Base-by-base conservation (phyloP, 2,113 vertebrate species). In the Carassius gibelio region DNA sequence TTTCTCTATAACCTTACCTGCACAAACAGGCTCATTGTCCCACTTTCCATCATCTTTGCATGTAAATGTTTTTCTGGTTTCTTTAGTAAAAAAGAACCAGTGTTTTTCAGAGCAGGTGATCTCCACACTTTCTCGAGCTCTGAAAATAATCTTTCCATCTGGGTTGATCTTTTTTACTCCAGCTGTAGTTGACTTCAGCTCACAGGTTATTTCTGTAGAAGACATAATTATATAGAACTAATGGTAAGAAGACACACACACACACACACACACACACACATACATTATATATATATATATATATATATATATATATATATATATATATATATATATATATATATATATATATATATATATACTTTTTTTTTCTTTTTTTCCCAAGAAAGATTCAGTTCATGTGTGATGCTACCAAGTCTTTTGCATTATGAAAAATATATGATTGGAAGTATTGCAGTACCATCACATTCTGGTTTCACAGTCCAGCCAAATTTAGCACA, bases 381-480 rank as follows among this genome's bases (percentile, higher is more conserved):
- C 26, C 26, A 26, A 26, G 26, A 26, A 26, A 26, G 26, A 26
- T 26, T 26, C 26, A 26, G 26, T 26, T 26, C 26, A 26, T 26
- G 26, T 26, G 26, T 26, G 26, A 26, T 26, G 26, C 26, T 6
- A 42, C 38, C 38, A 68, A 68, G 26, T 38, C 36, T 42, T 42
- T 42, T 42, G 5, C 38, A 45, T 45, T 45, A 45, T 45, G 42
- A 45, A 45, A 45, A 45, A 45, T 17, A 69, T 69, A 36, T 38
- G 42, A 8, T 45, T 45, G 42, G 42, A 45, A 19, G 15, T 69
- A 38, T 69, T 57, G 3, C 61, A 90, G 85, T 84, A 93, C 93
- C 3, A 91, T 91, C n/a, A 90, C 93, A 94, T 6, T 3, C 7
- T 69, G 93, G 93, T 36, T 77, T 86, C 6, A 92, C 89, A 61